Evolutionary conservation across 2,797 vertebrate genomes (phyloP), one percentile per base, ranked within the genome.

Genomic region (Lagocephalus sceleratus): DNA sequence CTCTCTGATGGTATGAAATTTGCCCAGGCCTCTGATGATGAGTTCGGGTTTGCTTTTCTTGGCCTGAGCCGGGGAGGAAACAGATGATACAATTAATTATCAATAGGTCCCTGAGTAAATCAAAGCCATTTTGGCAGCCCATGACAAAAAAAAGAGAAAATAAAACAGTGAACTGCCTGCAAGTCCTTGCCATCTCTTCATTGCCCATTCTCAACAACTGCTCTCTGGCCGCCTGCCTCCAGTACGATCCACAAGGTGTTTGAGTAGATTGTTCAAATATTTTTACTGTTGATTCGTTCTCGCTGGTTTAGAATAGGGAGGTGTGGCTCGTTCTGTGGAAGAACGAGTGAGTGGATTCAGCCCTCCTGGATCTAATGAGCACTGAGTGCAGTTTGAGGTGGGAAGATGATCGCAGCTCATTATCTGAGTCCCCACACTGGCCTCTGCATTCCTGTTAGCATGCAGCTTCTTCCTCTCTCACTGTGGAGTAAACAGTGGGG

Each of bases 21-120:
- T 79, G 82, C 80, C 80, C 76, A 68, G 83, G 83, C 84, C 76
- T 84, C 86, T 86, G 87, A 86, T 87, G 79, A 89, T 76, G 83
- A 88, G 87, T 87, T 79, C 81, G 74, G 79, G 84, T 90, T 86
- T 67, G 72, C 76, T 87, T 90, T 87, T 88, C 83, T 90, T 92
- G 91, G 90, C 90, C 77, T 74, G 77, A 72, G 61, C 20, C 68
- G 78, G 82, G 86, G 86, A 87, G 84, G 83, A 91, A 90, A 87
- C 91, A 92, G 91, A 92, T 92, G 91, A 92, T 90, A 85, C 87
- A 85, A 92, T 92, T 89, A 92, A 92, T 92, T 91, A 92, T 92
- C 91, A 86, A 92, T 92, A 90, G 84, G 82, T 89, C 83, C 85
- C 87, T 85, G 86, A 84, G 85, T 88, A 90, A 90, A 92, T 92